phyloP scores from a whole-genome alignment of 23 tunicate genomes.

The Trididemnum nubilum region DNA sequence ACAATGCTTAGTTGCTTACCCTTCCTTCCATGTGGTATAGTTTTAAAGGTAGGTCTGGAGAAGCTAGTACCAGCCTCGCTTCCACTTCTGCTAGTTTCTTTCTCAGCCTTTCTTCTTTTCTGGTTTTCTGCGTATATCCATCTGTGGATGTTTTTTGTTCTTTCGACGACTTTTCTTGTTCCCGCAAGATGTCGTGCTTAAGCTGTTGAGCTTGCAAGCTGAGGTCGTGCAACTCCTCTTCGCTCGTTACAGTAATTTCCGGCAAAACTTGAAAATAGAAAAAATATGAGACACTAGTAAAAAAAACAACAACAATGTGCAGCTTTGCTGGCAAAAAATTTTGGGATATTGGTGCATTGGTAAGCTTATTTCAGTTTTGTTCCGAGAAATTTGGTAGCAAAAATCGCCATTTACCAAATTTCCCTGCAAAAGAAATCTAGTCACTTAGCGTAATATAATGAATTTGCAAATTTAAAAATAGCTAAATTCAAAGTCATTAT shows the following conservation, averaged over 20 bases:
- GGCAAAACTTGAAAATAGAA: slow-evolving; percentile 42
- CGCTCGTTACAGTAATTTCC: slow-evolving; percentile 60
- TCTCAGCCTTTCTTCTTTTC: slow-evolving; percentile 62
- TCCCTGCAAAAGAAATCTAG: too few species aligned
- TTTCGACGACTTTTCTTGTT: slow-evolving; percentile 49
- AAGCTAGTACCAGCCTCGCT: slow-evolving; percentile 77
- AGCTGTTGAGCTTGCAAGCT: slow-evolving; percentile 71
- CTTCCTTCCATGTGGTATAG: slow-evolving; percentile 86
- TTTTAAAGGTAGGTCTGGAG: slow-evolving; percentile 73
- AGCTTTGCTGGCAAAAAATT: neutral
- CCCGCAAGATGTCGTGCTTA: slow-evolving; percentile 79
- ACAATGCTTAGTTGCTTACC: too few species aligned
- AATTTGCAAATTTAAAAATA: too few species aligned
- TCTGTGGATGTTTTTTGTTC: slow-evolving; percentile 33
- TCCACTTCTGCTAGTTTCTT: slow-evolving; percentile 79
- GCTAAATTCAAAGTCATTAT: too few species aligned
- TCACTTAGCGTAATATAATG: too few species aligned
- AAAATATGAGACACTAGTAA: neutral
- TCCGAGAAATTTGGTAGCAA: too few species aligned
- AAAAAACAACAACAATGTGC: neutral
- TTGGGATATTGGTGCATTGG: neutral
- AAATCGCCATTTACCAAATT: too few species aligned
- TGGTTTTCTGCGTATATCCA: slow-evolving; percentile 22
- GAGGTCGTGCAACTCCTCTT: slow-evolving; percentile 78
- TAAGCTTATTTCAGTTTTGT: neutral